phyloP scores from a whole-genome alignment of 2,888 invertebrate species.

The Melieria omissa region DNA sequence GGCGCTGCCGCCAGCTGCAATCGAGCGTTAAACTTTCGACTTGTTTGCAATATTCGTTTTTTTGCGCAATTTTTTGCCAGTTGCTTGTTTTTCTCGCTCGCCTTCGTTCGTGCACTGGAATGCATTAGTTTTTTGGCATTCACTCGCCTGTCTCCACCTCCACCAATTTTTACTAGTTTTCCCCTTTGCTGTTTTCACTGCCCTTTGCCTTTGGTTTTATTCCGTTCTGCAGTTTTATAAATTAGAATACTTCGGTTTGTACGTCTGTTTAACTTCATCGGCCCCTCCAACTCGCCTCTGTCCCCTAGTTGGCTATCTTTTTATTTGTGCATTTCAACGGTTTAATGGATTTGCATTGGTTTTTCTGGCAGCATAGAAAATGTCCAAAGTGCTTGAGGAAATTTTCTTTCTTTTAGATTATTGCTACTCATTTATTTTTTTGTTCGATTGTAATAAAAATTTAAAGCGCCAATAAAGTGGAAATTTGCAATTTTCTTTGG shows the following conservation, averaged over 20 bases:
- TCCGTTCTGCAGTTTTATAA: conserved; percentile 19
- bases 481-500: conserved; percentile 23
- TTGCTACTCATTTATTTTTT: conserved; percentile 9
- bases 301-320: neutral
- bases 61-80: neutral
- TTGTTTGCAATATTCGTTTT: conserved; percentile 25
- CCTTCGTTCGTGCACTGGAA: neutral
- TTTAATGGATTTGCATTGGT: conserved; percentile 26
- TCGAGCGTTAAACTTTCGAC: conserved; percentile 42
- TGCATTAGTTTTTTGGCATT: conserved; percentile 19
- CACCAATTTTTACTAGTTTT: neutral
- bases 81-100: neutral
- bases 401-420: neutral
- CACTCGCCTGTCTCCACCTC: neutral
- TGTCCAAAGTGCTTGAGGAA: no score
- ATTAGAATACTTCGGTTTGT: conserved; percentile 31
- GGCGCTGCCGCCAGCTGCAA: conserved; percentile 27
- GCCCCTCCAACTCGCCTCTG: neutral
- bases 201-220: conserved; percentile 1
- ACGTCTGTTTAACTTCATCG: conserved; percentile 1
- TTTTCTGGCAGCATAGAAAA: neutral
- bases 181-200: neutral
- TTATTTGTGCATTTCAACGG: conserved; percentile 15
- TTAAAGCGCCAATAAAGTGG: conserved; percentile 31
- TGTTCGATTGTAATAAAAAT: conserved; percentile 25